These are phyloP conservation scores for Eilema griseolum DNA, from an alignment of 2,888 invertebrate species.

Conservation along the genomic window DNA sequence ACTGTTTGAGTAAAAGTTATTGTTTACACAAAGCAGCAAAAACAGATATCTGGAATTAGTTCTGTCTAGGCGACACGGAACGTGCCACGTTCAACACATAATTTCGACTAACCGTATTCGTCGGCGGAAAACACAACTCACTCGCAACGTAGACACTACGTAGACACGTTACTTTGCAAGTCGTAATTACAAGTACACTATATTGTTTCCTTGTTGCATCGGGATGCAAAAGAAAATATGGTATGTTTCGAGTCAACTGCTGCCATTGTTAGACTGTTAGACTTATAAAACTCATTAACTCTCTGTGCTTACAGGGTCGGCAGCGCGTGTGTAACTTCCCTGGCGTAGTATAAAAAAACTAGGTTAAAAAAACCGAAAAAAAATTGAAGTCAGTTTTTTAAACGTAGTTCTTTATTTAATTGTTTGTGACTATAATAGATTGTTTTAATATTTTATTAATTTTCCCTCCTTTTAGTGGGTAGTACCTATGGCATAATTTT, in stretches of 20 bases:
- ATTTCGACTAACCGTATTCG: conserved; percentile 63
- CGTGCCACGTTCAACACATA: conserved; percentile 59
- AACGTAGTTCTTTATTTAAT: too few species aligned
- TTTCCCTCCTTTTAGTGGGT: too few species aligned
- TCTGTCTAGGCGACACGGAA: conserved; percentile 43
- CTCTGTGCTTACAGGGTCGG: too few species aligned
- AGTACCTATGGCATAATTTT: too few species aligned
- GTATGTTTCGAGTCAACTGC: conserved; percentile 5
- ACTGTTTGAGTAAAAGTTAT: conserved; percentile 34
- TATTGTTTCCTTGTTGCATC: conserved; percentile 38
- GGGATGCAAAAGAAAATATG: conserved; percentile 40
- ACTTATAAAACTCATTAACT: too few species aligned
- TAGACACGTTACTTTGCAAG: conserved; percentile 42
- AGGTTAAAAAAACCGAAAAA: too few species aligned
- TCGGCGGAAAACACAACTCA: conserved; percentile 48
- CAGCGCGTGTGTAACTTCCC: too few species aligned
- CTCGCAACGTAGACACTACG: conserved; percentile 36
- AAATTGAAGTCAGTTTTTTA: too few species aligned
- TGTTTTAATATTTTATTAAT: too few species aligned
- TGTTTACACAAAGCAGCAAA: conserved; percentile 45
- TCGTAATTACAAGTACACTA: conserved; percentile 46
- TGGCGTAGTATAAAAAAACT: too few species aligned
- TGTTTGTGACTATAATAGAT: too few species aligned
- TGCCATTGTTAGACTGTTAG: neutral
- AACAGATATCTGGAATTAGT: conserved; percentile 56